Conservation (phyloP, 2,888 invertebrate genomes). For the Agrochola macilenta region DNA sequence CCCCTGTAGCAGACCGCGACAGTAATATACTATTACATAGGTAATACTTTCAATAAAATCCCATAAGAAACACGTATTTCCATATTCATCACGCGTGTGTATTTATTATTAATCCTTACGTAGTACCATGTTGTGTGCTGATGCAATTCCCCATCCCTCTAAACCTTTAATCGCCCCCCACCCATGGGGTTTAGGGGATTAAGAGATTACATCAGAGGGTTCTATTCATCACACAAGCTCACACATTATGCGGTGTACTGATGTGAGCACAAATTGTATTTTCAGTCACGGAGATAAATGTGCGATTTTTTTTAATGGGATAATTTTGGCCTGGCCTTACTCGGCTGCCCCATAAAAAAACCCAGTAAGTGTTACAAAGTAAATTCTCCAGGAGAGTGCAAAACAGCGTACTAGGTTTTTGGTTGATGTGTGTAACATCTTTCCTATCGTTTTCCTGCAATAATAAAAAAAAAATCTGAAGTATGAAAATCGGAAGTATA, state of each 20-base stretch:
- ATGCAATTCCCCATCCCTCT: constrained; percentile 29
- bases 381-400: not conserved
- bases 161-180: constrained; percentile 46
- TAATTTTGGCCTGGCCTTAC: not conserved
- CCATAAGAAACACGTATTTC: constrained; percentile 9
- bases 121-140: constrained; percentile 28
- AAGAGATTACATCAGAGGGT: constrained; percentile 47
- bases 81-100: constrained; percentile 8
- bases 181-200: constrained; percentile 46
- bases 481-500: too few species aligned
- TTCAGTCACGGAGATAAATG: constrained; percentile 6
- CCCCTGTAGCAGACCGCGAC: too few species aligned
- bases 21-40: too few species aligned
- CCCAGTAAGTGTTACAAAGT: not conserved
- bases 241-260: constrained; percentile 30
- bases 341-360: not conserved
- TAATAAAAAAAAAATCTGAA: too few species aligned
- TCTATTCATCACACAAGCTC: constrained; percentile 51
- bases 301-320: constrained; percentile 3
- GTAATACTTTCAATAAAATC: not conserved
- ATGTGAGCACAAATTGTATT: constrained; percentile 35
- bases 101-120: constrained; percentile 34
- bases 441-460: too few species aligned
- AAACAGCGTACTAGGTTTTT: not conserved
- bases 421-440: too few species aligned